A percentile compares a stretch with the other conserved stretches of the same genome.
Evolutionary conservation across 2,797 vertebrate species (phyloP).

Genomic region (Micropoecilia bifurca): DNA sequence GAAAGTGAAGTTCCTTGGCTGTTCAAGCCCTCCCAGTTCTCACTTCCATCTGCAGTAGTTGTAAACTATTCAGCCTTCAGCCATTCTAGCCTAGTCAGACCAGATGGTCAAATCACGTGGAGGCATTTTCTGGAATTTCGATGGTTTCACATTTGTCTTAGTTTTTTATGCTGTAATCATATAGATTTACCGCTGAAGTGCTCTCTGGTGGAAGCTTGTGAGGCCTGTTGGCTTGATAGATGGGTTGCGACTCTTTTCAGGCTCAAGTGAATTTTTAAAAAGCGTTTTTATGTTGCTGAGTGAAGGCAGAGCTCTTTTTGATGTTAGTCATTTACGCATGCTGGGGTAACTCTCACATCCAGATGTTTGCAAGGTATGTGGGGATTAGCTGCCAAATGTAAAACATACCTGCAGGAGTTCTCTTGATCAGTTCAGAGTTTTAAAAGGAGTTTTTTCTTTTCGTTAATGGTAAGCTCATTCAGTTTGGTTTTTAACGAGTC

Average conservation of each 20-base stretch:
- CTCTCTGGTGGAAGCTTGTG: conserved; percentile 5
- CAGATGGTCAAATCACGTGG: conserved; percentile 46
- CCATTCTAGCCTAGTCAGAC: conserved; percentile 35
- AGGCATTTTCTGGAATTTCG: conserved; percentile 32
- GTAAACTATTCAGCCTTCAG: conserved; percentile 56
- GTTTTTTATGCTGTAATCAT: conserved; percentile 27
- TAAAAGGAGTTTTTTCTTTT: conserved; percentile 14
- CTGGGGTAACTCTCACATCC: conserved; percentile 6
- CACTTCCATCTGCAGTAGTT: conserved; percentile 55
- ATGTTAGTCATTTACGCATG: conserved; percentile 51
- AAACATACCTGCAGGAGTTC: conserved; percentile 47
- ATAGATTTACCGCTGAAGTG: conserved; percentile 14
- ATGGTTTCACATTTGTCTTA: conserved; percentile 31
- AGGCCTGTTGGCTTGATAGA: conserved; percentile 24
- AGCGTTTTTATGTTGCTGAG: conserved; percentile 29
- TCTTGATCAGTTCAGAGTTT: conserved; percentile 22
- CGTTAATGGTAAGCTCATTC: conserved; percentile 34
- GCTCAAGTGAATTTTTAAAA: conserved; percentile 20
- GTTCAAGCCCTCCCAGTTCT: conserved; percentile 56
- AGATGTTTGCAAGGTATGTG: conserved; percentile 1
- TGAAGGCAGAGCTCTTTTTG: conserved; percentile 53
- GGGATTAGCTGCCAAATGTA: conserved; percentile 38
- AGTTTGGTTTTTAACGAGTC: conserved; percentile 43
- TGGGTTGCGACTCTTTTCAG: conserved; percentile 24
- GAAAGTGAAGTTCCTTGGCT: conserved; percentile 44